Conservation (phyloP, 2,888 invertebrate species). For the Glomeris marginata region DNA sequence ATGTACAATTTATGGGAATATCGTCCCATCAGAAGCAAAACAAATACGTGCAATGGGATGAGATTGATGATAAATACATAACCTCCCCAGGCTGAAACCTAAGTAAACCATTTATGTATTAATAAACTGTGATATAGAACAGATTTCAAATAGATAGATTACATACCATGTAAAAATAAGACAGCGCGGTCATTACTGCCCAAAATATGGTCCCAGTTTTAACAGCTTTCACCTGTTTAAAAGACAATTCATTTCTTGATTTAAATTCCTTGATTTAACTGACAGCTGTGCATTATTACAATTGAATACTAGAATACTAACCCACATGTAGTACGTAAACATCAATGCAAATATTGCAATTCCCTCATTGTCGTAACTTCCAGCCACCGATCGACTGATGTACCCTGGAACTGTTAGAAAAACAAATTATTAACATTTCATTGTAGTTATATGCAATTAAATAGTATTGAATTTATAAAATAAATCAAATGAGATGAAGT, state of each 20-base stretch:
- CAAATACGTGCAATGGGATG: slow-evolving; percentile 95
- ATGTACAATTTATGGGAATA: slow-evolving; percentile 79
- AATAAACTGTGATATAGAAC: slow-evolving; percentile 1
- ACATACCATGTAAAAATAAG: slow-evolving; percentile 97
- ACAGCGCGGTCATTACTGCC: slow-evolving; percentile 82
- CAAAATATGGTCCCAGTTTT: slow-evolving; percentile 97
- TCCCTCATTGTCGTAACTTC: slow-evolving; percentile 99
- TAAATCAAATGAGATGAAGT: slow-evolving; percentile 12
- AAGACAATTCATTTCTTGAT: slow-evolving; percentile 1
- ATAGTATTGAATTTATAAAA: neutral
- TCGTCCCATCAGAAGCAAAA: slow-evolving; percentile 83
- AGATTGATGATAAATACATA: slow-evolving; percentile 99
- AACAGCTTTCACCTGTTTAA: slow-evolving; percentile 59
- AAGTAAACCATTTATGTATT: slow-evolving; percentile 20
- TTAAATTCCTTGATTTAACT: slow-evolving; percentile 2
- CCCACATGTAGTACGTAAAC: slow-evolving; percentile 96
- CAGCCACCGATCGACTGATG: slow-evolving; percentile 96
- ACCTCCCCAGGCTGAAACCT: slow-evolving; percentile 99
- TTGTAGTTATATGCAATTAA: neutral
- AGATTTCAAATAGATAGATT: neutral
- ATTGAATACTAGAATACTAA: slow-evolving; percentile 30
- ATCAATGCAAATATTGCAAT: slow-evolving; percentile 99
- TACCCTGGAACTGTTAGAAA: slow-evolving; percentile 69
- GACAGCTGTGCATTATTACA: neutral
- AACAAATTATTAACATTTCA: slow-evolving; percentile 3